A percentile compares a stretch with the other conserved stretches of the same genome.
phyloP scores from a whole-genome alignment of 2,888 invertebrate species.

The Acleris cristana region DNA sequence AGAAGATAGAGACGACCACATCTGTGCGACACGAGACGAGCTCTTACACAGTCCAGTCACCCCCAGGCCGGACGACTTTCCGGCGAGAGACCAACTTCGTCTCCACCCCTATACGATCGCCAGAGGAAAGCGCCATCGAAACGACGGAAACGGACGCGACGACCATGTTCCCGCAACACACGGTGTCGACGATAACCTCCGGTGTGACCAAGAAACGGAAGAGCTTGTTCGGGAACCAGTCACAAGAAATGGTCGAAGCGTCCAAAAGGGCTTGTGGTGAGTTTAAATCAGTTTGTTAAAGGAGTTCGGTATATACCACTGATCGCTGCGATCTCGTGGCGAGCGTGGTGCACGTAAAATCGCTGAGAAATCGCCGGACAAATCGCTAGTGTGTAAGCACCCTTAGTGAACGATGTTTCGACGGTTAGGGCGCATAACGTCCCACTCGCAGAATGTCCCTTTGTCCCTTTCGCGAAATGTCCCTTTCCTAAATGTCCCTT shows the following conservation, averaged over 20 bases:
- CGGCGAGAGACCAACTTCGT: conserved; percentile 50
- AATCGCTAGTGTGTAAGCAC: no score
- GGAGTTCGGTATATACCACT: no score
- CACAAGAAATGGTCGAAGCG: conserved; percentile 42
- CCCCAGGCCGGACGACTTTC: conserved; percentile 47
- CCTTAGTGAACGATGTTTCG: no score
- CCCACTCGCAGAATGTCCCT: no score
- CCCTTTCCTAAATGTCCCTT: no score
- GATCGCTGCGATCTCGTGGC: no score
- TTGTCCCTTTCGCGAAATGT: no score
- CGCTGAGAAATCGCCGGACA: no score
- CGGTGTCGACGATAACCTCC: conserved; percentile 49
- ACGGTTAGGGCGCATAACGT: no score
- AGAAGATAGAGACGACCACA: conserved; percentile 45
- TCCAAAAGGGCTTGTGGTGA: conserved; percentile 47
- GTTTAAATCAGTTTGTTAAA: conserved; percentile 27
- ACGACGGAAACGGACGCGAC: conserved; percentile 47
- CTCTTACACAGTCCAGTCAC: conserved; percentile 46
- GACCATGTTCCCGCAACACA: conserved; percentile 47
- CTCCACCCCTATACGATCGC: conserved; percentile 49
- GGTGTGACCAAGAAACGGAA: conserved; percentile 59
- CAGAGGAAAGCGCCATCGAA: conserved; percentile 48
- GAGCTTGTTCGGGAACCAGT: conserved; percentile 55
- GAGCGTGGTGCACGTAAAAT: no score
- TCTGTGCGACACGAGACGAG: conserved; percentile 9